Evolutionary conservation across 2,113 vertebrate species (phyloP).

Genomic region (Megaceryle maxima): DNA sequence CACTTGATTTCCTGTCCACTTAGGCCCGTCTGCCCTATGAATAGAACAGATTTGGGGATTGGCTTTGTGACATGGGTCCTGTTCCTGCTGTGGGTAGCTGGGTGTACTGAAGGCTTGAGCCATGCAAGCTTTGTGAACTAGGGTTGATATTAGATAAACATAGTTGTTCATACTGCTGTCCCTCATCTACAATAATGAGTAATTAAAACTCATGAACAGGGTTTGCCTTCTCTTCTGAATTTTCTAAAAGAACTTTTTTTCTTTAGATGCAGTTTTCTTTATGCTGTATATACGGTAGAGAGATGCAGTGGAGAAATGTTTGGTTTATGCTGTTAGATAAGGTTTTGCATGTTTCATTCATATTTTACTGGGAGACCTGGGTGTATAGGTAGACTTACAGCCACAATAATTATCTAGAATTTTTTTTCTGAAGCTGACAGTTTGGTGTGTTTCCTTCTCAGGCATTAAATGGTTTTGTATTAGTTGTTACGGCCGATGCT

Average conservation of each 20-base stretch:
- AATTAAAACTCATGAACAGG: background rate
- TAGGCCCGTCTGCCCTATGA: background rate
- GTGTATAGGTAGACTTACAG: background rate
- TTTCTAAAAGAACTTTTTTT: background rate
- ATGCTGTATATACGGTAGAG: accelerated
- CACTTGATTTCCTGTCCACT: conserved; percentile 17
- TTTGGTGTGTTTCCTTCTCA: conserved; percentile 47
- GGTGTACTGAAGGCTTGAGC: background rate
- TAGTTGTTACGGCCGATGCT: conserved; percentile 82
- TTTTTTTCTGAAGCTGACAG: conserved; percentile 10
- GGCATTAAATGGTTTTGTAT: conserved; percentile 86
- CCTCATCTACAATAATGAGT: background rate
- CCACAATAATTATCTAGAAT: background rate
- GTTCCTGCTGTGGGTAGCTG: background rate
- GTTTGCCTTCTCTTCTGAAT: background rate
- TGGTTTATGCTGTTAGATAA: background rate
- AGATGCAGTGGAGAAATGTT: background rate
- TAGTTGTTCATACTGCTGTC: background rate
- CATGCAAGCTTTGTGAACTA: background rate
- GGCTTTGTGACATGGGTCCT: background rate
- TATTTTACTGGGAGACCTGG: background rate
- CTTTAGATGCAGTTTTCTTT: background rate
- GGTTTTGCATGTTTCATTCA: background rate
- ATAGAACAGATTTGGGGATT: background rate
- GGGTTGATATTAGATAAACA: background rate